Base-by-base conservation (phyloP, 2,888 invertebrate genomes). In the Bellardia pandia region DNA sequence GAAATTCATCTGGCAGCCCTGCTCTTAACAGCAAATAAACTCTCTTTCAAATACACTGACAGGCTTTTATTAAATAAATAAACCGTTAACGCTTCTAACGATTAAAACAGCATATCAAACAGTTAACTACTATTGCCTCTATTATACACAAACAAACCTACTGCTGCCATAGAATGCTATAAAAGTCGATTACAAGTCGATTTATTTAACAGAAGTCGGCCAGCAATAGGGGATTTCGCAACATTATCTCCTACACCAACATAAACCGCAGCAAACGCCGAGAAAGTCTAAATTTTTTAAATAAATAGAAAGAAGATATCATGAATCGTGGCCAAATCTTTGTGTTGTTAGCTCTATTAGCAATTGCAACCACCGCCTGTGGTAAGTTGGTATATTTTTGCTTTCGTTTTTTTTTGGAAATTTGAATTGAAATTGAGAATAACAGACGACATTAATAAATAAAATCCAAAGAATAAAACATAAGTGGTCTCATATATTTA, bases 381-480 rank as follows among this genome's bases (percentile, higher is more conserved):
- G 89, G 89, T 89, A 89, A 88, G 87, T 88, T 45, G 16, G 16
- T 64, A 33, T 64, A 69, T 23, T 69, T n/a, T 23, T 66, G 40
- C 23, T 23, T 23, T 23, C 23, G 23, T 23, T 23, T 23, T n/a
- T n/a, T n/a, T n/a, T n/a, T n/a, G n/a, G n/a, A 23, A 23, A 23
- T n/a, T n/a, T 23, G 23, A 23, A 23, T 23, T 23, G 23, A 23
- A 23, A 23, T 23, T 23, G 23, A 23, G 23, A 23, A 23, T 1
- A 23, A n/a, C n/a, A n/a, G n/a, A 66, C 30, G 48, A 45, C 8
- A 23, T 68, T n/a, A n/a, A n/a, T 1, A 76, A 76, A 64, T 33
- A 30, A 33, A 16, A 37, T 14, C 23, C 13, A 23, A 56, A 37
- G 53, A 33, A 37, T 53, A 33, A 37, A 45, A 45, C 45, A 33